Conservation (phyloP, 2,797 vertebrate genomes). For the Parambassis ranga region DNA sequence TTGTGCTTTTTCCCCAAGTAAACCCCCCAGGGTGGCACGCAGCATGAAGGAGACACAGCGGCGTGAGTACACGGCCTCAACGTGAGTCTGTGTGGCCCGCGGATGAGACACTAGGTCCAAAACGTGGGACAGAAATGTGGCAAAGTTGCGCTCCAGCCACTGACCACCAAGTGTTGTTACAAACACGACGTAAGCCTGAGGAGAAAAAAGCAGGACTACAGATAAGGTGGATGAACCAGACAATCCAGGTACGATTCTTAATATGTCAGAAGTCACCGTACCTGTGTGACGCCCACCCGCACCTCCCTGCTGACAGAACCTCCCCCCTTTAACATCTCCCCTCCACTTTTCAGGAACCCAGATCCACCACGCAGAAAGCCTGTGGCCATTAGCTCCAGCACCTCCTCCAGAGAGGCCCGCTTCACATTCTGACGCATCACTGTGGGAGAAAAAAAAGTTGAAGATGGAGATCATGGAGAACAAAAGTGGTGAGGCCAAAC, state of each 20-base stretch:
- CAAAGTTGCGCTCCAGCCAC: conserved; percentile 98
- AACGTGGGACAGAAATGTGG: conserved; percentile 93
- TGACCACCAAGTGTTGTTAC: conserved; percentile 95
- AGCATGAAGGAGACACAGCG: conserved; percentile 98
- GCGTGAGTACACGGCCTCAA: conserved; percentile 97
- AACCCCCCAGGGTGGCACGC: conserved; percentile 93
- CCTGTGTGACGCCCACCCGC: conserved; percentile 98
- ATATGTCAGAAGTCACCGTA: conserved; percentile 51
- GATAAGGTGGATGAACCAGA: neutral
- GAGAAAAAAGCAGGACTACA: neutral
- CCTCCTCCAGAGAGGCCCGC: conserved; percentile 94
- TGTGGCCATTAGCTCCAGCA: conserved; percentile 96
- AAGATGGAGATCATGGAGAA: neutral
- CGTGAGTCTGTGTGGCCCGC: conserved; percentile 95
- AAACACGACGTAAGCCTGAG: conserved; percentile 96
- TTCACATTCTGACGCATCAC: conserved; percentile 99
- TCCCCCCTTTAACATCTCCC: conserved; percentile 98
- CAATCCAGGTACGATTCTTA: neutral
- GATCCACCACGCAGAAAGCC: conserved; percentile 97
- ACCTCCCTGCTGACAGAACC: conserved; percentile 97
- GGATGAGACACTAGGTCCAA: conserved; percentile 97
- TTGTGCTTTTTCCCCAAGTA: conserved; percentile 97
- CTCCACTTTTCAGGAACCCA: conserved; percentile 96
- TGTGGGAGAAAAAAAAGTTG: conserved; percentile 38
- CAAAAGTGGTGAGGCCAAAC: neutral